Base-by-base conservation (phyloP, 2,113 vertebrate species). In the Semicossyphus pulcher region DNA sequence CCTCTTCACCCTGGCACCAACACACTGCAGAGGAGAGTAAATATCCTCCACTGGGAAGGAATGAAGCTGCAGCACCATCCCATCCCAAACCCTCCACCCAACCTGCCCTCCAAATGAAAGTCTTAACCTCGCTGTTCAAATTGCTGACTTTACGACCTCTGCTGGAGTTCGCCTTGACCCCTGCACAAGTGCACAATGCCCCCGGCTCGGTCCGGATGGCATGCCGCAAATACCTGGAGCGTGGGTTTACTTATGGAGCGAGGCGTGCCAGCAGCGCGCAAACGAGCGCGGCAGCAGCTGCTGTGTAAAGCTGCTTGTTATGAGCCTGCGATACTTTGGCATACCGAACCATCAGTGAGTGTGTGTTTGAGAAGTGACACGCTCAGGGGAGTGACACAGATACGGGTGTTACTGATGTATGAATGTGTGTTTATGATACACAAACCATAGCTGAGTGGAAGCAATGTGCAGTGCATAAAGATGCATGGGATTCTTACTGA, bases 241-340 rank as follows among this genome's bases (percentile, higher is more conserved):
- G 69, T 81, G 82, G 85, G 85, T 88, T 91, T 86, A 68, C 90
- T 86, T 79, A 78, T 20, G 79, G 78, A 64, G 88, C 1, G 56
- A 87, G 89, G 89, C 73, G 80, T 80, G 89, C 81, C 88, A 73
- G 78, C 56, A 65, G 65, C 14, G 72, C 44, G 56, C 78, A 54
- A 80, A 80, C 59, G 52, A 79, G 39, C 68, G 28, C 65, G 60
- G 76, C 75, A 52, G 83, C 91, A 90, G 91, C 91, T 91, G 90
- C 86, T 63, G 73, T 15, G 71, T 58, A 79, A 79, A 84, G 79
- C 87, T 83, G 73, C 72, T 71, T 5, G 86, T 86, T 80, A 85
- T 78, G 78, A 81, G 76, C 64, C 65, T 23, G 60, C 36, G 78
- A 84, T 81, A 87, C 72, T 84, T 72, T 79, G 64, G 54, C 89